Percentiles rank a stretch among this genome's conserved stretches.
These are phyloP conservation scores for Empidonax alnorum DNA, from an alignment of 2,113 vertebrate genomes.

Conservation along the genomic window DNA sequence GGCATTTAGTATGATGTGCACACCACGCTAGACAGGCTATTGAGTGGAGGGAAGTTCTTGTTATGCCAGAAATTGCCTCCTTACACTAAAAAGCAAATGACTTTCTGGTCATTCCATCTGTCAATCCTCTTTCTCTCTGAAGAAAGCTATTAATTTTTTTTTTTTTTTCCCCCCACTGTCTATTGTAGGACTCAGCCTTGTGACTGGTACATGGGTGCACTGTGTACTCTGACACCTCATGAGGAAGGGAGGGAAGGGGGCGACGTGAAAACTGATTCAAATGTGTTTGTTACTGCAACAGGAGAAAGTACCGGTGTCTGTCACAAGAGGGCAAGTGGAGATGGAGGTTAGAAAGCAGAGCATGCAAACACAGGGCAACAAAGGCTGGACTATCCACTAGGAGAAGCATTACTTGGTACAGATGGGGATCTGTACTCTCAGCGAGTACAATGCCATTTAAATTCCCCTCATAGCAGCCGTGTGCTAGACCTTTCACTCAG, in stretches of 20 bases:
- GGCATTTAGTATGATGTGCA: neutral
- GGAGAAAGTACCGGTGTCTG: neutral
- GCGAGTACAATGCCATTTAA: neutral
- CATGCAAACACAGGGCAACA: neutral
- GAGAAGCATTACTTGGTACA: neutral
- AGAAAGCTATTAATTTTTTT: neutral
- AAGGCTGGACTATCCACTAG: neutral
- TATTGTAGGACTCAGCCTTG: neutral
- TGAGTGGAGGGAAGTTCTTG: neutral
- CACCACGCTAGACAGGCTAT: fast-evolving
- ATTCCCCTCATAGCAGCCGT: neutral
- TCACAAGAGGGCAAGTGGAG: neutral
- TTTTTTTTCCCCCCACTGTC: neutral
- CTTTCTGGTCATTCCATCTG: neutral
- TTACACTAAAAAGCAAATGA: neutral
- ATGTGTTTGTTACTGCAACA: neutral
- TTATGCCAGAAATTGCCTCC: neutral
- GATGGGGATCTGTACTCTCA: no score
- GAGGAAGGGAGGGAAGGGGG: neutral
- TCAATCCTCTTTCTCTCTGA: neutral
- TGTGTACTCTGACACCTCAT: neutral
- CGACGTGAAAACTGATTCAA: neutral
- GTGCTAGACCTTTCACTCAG: neutral
- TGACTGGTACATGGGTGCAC: neutral
- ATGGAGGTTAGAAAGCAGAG: neutral